Evolutionary conservation across 2,888 invertebrate genomes (phyloP).

Genomic region (Andrena bicolor): DNA sequence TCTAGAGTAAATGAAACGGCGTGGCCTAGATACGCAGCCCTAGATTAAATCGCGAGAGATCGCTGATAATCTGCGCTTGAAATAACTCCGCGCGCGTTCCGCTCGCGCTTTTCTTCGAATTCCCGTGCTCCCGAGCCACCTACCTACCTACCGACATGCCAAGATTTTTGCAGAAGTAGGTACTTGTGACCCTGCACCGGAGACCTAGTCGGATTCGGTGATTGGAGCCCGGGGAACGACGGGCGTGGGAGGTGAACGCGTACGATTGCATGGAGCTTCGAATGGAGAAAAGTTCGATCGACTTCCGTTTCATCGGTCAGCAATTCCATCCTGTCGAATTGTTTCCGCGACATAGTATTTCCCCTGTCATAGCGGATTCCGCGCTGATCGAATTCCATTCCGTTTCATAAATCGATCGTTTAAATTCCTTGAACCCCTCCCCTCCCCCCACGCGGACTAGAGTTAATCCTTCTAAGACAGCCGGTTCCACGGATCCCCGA

Average conservation of each 20-base stretch:
- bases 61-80: constrained; percentile 58
- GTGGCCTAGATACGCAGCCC: constrained; percentile 49
- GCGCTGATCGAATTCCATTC: constrained; percentile 47
- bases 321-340: constrained; percentile 71
- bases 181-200: constrained; percentile 44
- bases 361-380: constrained; percentile 50
- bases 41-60: constrained; percentile 61
- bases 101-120: constrained; percentile 50
- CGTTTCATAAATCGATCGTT: constrained; percentile 45
- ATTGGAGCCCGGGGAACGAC: constrained; percentile 41
- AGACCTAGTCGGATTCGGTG: constrained; percentile 42
- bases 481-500: no score
- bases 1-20: constrained; percentile 47
- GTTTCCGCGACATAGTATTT: constrained; percentile 68
- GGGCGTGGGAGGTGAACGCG: constrained; percentile 18
- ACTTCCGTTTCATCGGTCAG: constrained; percentile 65
- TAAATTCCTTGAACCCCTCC: constrained; percentile 14
- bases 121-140: constrained; percentile 2
- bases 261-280: constrained; percentile 58
- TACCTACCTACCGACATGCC: constrained; percentile 28
- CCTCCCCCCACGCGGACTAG: no score
- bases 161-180: constrained; percentile 57
- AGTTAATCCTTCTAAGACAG: no score
- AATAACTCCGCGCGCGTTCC: constrained; percentile 56
- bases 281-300: constrained; percentile 68